A percentile compares a stretch with the other conserved stretches of the same genome.
These are phyloP conservation scores for Tanypteryx hageni DNA, from an alignment of 2,888 invertebrate genomes.

Conservation along the genomic window DNA sequence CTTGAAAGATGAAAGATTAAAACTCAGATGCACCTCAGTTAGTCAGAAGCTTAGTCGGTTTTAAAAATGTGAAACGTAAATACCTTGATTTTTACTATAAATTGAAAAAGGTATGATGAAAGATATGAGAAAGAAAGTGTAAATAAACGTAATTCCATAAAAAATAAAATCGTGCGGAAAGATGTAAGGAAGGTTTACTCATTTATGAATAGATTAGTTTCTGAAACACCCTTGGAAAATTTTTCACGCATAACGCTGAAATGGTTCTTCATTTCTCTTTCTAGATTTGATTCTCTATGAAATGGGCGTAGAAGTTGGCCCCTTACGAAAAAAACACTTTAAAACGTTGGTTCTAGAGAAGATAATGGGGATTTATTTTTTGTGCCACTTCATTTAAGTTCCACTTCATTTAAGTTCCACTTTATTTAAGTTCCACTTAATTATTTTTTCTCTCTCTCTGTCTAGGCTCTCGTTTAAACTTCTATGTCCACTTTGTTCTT, in stretches of 20 bases:
- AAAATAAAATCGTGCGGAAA: no score
- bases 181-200: background rate
- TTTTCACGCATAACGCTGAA: no score
- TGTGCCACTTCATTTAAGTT: background rate
- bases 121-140: background rate
- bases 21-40: no score
- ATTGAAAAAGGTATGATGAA: no score
- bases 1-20: no score
- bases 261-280: background rate
- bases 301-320: background rate
- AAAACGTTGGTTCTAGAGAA: no score
- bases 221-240: background rate
- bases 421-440: background rate
- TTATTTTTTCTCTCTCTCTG: background rate
- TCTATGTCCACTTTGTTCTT: background rate
- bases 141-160: background rate
- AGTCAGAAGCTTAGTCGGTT: no score
- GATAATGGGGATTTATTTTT: no score
- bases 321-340: no score
- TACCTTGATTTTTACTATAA: no score
- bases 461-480: background rate
- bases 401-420: background rate
- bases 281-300: background rate
- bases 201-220: constrained; percentile 33
- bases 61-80: no score